These are phyloP conservation scores for Tenthredo distinguenda DNA, from an alignment of 2,888 invertebrate genomes.

Conservation along the genomic window DNA sequence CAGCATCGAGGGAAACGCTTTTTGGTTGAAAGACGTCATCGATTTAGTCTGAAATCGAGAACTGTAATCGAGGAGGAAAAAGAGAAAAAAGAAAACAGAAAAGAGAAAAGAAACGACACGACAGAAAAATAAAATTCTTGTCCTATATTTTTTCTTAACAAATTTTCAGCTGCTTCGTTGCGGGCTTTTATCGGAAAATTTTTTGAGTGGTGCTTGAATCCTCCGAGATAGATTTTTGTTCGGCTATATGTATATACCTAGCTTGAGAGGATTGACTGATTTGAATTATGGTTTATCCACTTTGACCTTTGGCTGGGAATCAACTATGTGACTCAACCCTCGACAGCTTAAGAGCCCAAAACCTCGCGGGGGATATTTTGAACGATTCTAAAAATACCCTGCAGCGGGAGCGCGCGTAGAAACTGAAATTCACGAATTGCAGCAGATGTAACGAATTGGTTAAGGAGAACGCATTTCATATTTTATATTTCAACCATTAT, in stretches of 20 bases:
- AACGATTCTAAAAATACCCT: neutral
- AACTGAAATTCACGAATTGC: neutral
- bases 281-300: constrained; percentile 6
- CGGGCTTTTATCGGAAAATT: neutral
- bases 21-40: neutral
- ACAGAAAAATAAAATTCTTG: too few species aligned
- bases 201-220: neutral
- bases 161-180: neutral
- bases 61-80: neutral
- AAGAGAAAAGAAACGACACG: too few species aligned
- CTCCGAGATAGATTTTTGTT: neutral
- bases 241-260: neutral
- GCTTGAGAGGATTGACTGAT: neutral
- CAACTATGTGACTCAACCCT: neutral
- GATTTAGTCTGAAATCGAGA: too few species aligned
- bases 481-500: neutral
- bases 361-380: neutral
- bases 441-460: neutral
- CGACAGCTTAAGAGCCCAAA: neutral
- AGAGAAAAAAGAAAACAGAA: neutral
- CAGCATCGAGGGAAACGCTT: neutral
- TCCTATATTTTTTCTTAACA: too few species aligned
- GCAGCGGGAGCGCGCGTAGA: neutral
- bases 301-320: neutral
- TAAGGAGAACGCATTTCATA: neutral